Evolutionary conservation across 2,113 vertebrate genomes (phyloP), one percentile per base, ranked within the genome.

Genomic region (Scomber scombrus): DNA sequence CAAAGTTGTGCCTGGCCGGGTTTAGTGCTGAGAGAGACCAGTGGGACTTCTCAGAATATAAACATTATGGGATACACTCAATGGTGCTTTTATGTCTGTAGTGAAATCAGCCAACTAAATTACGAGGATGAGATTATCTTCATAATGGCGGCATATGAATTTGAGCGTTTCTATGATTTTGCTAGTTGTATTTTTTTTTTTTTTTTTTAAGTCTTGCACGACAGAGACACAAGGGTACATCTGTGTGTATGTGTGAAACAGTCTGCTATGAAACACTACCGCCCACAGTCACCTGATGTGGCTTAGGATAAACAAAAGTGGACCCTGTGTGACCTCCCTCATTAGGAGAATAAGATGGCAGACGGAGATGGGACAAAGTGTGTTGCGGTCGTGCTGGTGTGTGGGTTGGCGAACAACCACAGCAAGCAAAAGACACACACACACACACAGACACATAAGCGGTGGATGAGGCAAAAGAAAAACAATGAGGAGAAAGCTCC

Each of bases 51-150:
- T 87, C 80, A 75, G 86, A 91, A 80, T 88, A 93, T 85, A 88
- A 91, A 93, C 81, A 78, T 88, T 86, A 91, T 84, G 86, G 85
- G 80, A 90, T 80, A 69, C 74, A 86, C 74, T 88, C 81, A 86
- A 58, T 23, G 16, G 60, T 63, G 71, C 70, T 77, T 92, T 91
- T 83, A 85, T 82, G 80, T 29, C 1, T 0, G 71, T 26, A 62
- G 34, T 93, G 81, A 91, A 91, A 89, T 77, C 85, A 81, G 52
- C 71, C 82, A 73, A 84, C 73, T 82, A 86, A 89, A 45, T 87
- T 81, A 92, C 13, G 83, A 75, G 61, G 66, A 79, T 66, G 75
- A 86, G 78, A 88, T 90, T 84, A 82, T 81, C 70, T 45, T 67
- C 65, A 66, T 84, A 77, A 89, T 71, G 69, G 70, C 13, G 49